These are phyloP conservation scores for Diorhabda sublineata DNA, from an alignment of 1,140 invertebrate genomes.

Conservation along the genomic window DNA sequence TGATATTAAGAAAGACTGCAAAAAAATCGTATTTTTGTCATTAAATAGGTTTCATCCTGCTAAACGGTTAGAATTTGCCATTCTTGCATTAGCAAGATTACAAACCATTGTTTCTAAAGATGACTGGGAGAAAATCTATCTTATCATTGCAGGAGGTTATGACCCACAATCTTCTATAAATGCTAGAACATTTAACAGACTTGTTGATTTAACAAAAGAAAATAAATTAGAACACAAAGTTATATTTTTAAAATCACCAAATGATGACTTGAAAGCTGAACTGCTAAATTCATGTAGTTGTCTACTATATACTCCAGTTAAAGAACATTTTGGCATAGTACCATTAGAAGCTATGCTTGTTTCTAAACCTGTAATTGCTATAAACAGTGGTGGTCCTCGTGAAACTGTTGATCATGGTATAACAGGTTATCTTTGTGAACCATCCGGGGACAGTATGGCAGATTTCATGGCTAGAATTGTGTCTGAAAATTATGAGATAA, in stretches of 20 bases:
- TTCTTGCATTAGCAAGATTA: slow-evolving; percentile 72
- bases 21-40: slow-evolving; percentile 77
- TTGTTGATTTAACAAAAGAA: slow-evolving; percentile 61
- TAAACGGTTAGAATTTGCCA: slow-evolving; percentile 85
- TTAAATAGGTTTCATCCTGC: slow-evolving; percentile 98
- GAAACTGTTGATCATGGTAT: slow-evolving; percentile 87
- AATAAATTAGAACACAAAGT: slow-evolving; percentile 70
- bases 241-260: slow-evolving; percentile 82
- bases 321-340: slow-evolving; percentile 99
- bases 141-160: slow-evolving; percentile 97
- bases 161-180: slow-evolving; percentile 88
- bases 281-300: slow-evolving; percentile 71
- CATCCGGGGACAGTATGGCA: slow-evolving; percentile 67
- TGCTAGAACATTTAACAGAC: slow-evolving; percentile 79
- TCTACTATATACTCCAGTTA: slow-evolving; percentile 91
- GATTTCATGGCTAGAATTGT: slow-evolving; percentile 69
- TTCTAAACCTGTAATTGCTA: slow-evolving; percentile 88
- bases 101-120: slow-evolving; percentile 50
- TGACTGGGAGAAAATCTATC: slow-evolving; percentile 63
- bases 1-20: slow-evolving; percentile 43
- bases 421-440: slow-evolving; percentile 85
- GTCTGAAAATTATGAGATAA: slow-evolving; percentile 49
- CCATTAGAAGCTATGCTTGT: slow-evolving; percentile 98
- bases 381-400: slow-evolving; percentile 90
- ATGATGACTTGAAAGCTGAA: slow-evolving; percentile 77